phyloP scores from a whole-genome alignment of 2,888 invertebrate genomes.

The Tiliacea citrago region DNA sequence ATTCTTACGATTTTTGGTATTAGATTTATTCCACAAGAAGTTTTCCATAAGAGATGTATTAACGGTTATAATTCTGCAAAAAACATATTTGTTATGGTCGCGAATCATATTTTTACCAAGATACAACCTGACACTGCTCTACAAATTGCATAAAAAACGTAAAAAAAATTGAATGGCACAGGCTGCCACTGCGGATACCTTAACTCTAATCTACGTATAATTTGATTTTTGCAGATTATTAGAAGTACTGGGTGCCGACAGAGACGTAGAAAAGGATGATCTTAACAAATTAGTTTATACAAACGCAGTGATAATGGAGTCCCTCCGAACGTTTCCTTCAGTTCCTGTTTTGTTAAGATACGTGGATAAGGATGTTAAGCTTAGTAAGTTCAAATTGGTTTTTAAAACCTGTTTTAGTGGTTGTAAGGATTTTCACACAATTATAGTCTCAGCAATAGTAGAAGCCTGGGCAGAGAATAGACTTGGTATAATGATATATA shows the following conservation, averaged over 20 bases:
- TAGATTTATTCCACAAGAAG: too few relatives aligned
- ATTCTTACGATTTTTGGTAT: too few relatives aligned
- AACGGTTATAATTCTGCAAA: too few relatives aligned
- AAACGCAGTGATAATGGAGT: constrained; percentile 43
- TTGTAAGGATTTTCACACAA: background rate
- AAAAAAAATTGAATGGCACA: too few relatives aligned
- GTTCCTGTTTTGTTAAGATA: background rate
- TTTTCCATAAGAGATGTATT: too few relatives aligned
- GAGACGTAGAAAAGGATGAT: constrained; percentile 28
- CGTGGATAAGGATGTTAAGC: constrained; percentile 24
- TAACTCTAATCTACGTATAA: background rate
- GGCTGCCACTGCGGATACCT: too few relatives aligned
- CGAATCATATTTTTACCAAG: too few relatives aligned
- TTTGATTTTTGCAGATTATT: constrained; percentile 20
- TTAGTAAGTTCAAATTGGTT: constrained; percentile 13
- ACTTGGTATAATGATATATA: background rate
- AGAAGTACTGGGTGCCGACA: constrained; percentile 21
- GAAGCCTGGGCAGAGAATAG: background rate
- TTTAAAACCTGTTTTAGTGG: background rate
- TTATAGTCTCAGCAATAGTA: background rate
- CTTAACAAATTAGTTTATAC: constrained; percentile 40
- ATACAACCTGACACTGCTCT: too few relatives aligned
- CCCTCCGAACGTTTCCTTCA: constrained; percentile 6
- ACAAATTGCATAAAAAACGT: too few relatives aligned
- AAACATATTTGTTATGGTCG: too few relatives aligned